Percentiles rank a stretch among this genome's conserved stretches.
phyloP scores from a whole-genome alignment of 2,113 vertebrate species.

The Setophaga petechia region DNA sequence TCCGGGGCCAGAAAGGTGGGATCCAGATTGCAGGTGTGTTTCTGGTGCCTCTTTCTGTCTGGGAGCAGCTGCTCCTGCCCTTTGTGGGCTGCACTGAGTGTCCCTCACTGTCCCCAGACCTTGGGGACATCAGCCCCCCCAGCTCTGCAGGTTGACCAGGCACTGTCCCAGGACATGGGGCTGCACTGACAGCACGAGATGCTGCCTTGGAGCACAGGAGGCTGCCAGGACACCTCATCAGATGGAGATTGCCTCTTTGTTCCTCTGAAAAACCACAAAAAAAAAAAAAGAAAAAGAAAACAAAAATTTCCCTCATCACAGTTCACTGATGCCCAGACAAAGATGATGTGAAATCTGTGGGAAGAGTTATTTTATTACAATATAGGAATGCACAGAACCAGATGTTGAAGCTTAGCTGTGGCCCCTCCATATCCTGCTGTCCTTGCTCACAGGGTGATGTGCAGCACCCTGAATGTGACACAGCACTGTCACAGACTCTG shows the following conservation, averaged over 20 bases:
- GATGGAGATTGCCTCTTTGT: conserved; percentile 36
- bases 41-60: neutral
- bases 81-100: neutral
- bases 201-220: neutral
- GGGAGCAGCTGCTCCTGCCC: neutral
- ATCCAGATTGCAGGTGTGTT: neutral
- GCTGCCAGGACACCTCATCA: conserved; percentile 64
- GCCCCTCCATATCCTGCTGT: neutral
- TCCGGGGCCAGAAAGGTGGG: neutral
- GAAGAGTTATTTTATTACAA: conserved; percentile 54
- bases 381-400: conserved; percentile 54
- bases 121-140: neutral
- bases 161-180: neutral
- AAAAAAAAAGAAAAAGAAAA: neutral
- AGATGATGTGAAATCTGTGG: conserved; percentile 57
- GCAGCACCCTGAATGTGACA: fast-evolving
- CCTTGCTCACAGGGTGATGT: neutral
- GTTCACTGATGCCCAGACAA: conserved; percentile 48
- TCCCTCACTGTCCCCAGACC: fast-evolving
- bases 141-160: neutral
- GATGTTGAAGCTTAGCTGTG: conserved; percentile 27
- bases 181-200: neutral
- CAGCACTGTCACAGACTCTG: too few species aligned
- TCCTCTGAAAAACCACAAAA: conserved; percentile 53
- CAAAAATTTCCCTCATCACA: conserved; percentile 27